Conservation (phyloP, 2,113 vertebrate genomes). For the Mustela lutreola region DNA sequence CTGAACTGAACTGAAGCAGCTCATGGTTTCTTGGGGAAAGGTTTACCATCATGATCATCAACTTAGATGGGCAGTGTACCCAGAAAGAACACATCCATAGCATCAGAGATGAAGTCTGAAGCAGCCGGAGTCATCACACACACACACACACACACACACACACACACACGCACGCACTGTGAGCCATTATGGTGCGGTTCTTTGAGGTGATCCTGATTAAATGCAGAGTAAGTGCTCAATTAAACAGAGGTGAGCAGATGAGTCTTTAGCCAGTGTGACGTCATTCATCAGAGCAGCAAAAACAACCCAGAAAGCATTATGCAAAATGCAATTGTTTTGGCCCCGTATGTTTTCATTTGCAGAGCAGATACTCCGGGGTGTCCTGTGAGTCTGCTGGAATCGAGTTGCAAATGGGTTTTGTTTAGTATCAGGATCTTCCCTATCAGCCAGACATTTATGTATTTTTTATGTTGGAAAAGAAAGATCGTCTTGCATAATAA, state of each 20-base stretch:
- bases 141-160: too few relatives aligned
- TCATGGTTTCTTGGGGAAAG: background rate
- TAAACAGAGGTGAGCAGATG: fast-evolving
- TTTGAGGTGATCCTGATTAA: background rate
- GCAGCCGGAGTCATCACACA: too few relatives aligned
- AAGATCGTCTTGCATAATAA: background rate
- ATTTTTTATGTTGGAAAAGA: constrained; percentile 26
- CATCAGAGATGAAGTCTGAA: background rate
- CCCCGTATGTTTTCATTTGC: fast-evolving
- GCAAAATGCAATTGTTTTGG: background rate
- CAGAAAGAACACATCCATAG: background rate
- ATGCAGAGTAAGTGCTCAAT: background rate
- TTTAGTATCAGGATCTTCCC: background rate
- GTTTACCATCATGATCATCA: background rate
- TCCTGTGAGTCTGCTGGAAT: background rate
- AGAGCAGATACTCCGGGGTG: background rate
- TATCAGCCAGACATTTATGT: background rate
- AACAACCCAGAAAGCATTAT: background rate
- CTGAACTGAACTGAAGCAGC: too few relatives aligned
- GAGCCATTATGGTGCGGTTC: background rate
- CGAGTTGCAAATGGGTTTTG: background rate
- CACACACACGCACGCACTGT: fast-evolving
- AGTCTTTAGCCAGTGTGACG: too few relatives aligned
- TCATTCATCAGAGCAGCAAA: background rate
- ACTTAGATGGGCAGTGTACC: fast-evolving